Base-by-base conservation (phyloP, 2,797 vertebrate species). In the Pelobates cultripes region DNA sequence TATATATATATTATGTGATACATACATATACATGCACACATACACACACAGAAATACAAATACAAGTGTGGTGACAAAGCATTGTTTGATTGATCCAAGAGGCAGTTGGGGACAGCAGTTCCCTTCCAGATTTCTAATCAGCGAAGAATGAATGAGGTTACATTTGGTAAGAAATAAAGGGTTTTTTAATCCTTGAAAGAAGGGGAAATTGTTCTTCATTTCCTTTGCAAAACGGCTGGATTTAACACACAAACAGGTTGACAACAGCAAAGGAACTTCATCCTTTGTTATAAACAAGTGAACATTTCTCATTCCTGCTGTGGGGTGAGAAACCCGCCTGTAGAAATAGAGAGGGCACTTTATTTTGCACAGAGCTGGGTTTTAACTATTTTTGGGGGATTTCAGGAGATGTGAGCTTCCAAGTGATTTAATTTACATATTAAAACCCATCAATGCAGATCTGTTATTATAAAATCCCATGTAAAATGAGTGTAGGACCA, bases 251-350 rank as follows among this genome's bases (percentile, higher is more conserved):
- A 66, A 43, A 69, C 63, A 61, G 64, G 57, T 28, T 64, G 73
- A 82, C 74, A 82, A n/a, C 8, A 82, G 69, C 44, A 9, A 40
- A 43, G 81, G 75, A 70, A 55, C 76, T 78, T 44, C 68, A 10
- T 40, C 64, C 76, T 64, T 83, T 83, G 81, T 83, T 7, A 57
- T 71, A 70, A n/a, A 41, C 66, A 61, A 63, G 73, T 64, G 76
- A 61, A 12, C 74, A 53, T 43, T 7, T 41, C 28, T 42, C 66
- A 3, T 57, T 3, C 73, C 57, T n/a, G 73, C 74, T 77, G 78
- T 12, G 73, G 3, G 44, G 13, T 43, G 70, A 67, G 43, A 73
- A 10, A 64, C 7, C n/a, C n/a, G 3, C 4, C 7, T n/a, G 5
- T 64, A 64, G 4, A 64, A 5, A 64, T 7, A 10, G 61, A 64